These are phyloP conservation scores for Morbakka virulenta DNA, from an alignment of 30 jellyfish, hydroid and myxozoan genomes.

Conservation along the genomic window DNA sequence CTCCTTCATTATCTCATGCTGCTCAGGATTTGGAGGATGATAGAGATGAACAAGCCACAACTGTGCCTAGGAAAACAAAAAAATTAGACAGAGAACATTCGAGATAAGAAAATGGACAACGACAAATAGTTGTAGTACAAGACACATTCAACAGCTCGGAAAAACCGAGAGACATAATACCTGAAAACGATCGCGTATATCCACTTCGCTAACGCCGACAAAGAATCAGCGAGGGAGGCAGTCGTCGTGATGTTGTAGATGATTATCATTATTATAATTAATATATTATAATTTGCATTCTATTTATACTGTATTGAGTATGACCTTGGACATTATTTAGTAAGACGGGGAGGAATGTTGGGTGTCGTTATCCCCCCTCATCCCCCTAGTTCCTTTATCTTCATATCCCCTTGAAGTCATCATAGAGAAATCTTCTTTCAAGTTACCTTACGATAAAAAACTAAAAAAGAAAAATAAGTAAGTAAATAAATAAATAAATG, in stretches of 20 bases:
- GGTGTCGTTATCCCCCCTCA: too few species aligned
- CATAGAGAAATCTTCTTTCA: too few species aligned
- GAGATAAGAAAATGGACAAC: slow-evolving; percentile 3
- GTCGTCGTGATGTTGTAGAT: not conserved
- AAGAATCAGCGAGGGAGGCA: slow-evolving; percentile 4
- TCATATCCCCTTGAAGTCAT: too few species aligned
- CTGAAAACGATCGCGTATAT: slow-evolving; percentile 36
- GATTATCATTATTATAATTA: too few species aligned
- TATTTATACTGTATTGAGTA: not conserved
- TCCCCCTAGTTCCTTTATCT: too few species aligned
- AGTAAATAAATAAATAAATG: too few species aligned
- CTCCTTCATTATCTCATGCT: not conserved
- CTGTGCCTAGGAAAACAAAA: not conserved
- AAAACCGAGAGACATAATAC: slow-evolving; percentile 28
- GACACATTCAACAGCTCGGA: slow-evolving; percentile 45
- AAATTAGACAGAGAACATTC: not conserved
- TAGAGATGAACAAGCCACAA: not conserved
- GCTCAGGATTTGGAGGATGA: not conserved
- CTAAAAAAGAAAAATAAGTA: too few species aligned
- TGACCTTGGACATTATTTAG: not conserved
- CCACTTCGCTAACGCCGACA: slow-evolving; percentile 44
- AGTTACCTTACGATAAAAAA: too few species aligned
- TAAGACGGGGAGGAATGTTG: not conserved
- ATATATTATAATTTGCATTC: not conserved
- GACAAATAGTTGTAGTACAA: slow-evolving; percentile 6